Base-by-base conservation (phyloP, 2,113 vertebrate species). In the Neodontobutis hainanensis region DNA sequence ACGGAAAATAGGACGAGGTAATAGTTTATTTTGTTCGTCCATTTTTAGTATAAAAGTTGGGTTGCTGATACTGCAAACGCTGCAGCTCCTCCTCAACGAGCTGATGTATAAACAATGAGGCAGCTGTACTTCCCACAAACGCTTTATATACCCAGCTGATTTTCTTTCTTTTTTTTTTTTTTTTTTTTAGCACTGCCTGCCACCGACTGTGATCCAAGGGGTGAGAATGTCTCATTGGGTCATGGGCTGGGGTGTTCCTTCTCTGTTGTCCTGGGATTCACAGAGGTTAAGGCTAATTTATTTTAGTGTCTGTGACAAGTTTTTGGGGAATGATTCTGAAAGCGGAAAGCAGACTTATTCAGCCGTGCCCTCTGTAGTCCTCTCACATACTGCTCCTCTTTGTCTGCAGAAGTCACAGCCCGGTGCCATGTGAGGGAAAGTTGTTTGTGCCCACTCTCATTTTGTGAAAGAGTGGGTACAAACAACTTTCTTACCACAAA, bases 1-100 rank as follows among this genome's bases (percentile, higher is more conserved):
- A 11, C 78, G 82, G 68, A 89, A 92, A 61, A 92, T 85, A 35
- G 90, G 91, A 61, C 89, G 91, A 5, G 75, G 63, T 53, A 86
- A n/a, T 14, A 43, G 53, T 81, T 88, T 89, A 45, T 85, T 85
- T 68, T 79, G 70, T 3, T 92, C 90, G 0, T 66, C 79, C 91
- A 92, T 92, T 4, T 72, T 50, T 34, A 27, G 19, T 27, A 27
- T 57, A 5, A 14, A 59, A 78, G 63, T 51, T 49, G 7, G 11
- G 53, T 57, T 48, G 65, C 38, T 45, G 48, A 61, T 53, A 53
- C 15, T 35, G 50, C 42, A 70, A 50, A 67, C 46, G 11, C 12
- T 65, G 34, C 46, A 45, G 55, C 75, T 70, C 65, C 67, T 65
- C 61, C 32, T 51, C 16, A 36, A 80, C 36, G 57, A 78, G 80